Evolutionary conservation across 2,888 invertebrate genomes (phyloP).

Genomic region (Parasteatoda lunata): DNA sequence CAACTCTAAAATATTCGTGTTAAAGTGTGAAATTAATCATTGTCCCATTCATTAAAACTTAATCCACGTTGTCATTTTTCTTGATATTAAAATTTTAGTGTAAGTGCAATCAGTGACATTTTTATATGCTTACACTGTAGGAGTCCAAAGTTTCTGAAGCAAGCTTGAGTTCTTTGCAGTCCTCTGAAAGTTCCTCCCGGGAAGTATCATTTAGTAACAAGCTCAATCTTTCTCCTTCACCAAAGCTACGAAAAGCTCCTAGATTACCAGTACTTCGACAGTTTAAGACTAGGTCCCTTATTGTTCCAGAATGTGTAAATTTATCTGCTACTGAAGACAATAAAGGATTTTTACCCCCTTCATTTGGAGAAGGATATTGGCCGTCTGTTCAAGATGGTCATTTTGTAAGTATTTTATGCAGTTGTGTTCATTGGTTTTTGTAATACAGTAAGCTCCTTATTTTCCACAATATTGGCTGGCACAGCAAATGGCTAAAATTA

Average conservation of each 20-base stretch:
- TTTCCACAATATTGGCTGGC: too few relatives aligned
- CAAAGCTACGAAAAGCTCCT: conserved; percentile 59
- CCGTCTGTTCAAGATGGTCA: conserved; percentile 66
- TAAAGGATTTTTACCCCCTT: conserved; percentile 52
- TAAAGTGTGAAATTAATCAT: too few relatives aligned
- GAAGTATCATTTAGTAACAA: conserved; percentile 2
- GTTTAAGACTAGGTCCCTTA: conserved; percentile 60
- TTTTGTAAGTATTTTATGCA: conserved; percentile 50
- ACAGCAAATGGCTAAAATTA: too few relatives aligned
- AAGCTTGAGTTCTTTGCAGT: conserved; percentile 15
- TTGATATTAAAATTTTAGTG: too few relatives aligned
- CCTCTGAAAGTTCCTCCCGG: conserved; percentile 21
- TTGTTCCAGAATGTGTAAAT: conserved; percentile 65
- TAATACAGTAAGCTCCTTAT: too few relatives aligned
- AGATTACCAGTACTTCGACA: conserved; percentile 56
- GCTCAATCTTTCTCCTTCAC: background rate
- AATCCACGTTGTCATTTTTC: too few relatives aligned
- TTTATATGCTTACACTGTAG: conserved; percentile 6
- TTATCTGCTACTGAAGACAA: conserved; percentile 53
- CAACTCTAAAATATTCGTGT: too few relatives aligned
- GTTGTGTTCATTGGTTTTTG: background rate
- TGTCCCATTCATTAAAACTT: too few relatives aligned
- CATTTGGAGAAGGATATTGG: conserved; percentile 65
- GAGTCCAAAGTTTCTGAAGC: conserved; percentile 30
- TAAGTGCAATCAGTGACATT: too few relatives aligned